Conservation (phyloP, 2,888 invertebrate genomes). For the Miltochrista miniata region DNA sequence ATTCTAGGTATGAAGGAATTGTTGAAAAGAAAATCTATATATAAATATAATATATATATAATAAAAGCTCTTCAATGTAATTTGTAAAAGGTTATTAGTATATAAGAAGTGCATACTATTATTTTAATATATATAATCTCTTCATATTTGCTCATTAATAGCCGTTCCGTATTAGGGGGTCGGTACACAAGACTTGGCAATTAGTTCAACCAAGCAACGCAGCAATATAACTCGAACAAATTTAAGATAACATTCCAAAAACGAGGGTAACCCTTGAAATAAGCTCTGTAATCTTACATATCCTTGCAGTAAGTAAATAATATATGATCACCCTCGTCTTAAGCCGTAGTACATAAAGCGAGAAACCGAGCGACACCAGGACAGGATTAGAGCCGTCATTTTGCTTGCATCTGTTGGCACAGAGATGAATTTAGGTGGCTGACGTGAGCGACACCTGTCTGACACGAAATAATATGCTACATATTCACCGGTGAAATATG, state of each 20-base stretch:
- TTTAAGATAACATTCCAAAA: neutral
- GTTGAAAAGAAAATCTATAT: too few species aligned
- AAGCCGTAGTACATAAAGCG: constrained; percentile 46
- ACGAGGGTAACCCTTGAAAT: constrained; percentile 8
- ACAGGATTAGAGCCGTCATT: constrained; percentile 68
- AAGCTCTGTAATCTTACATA: constrained; percentile 1
- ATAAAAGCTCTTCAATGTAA: too few species aligned
- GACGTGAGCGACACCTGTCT: constrained; percentile 77
- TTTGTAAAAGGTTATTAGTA: too few species aligned
- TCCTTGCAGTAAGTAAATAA: constrained; percentile 11
- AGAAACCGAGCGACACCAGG: constrained; percentile 50
- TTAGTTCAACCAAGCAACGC: too few species aligned
- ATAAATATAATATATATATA: too few species aligned
- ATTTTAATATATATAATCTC: too few species aligned
- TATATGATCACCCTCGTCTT: constrained; percentile 34
- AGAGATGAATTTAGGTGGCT: constrained; percentile 73
- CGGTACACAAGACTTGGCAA: too few species aligned
- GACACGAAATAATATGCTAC: constrained; percentile 73
- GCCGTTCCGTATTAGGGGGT: constrained; percentile 3
- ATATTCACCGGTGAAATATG: constrained; percentile 77
- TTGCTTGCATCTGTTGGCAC: constrained; percentile 67
- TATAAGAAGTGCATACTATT: too few species aligned
- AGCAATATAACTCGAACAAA: too few species aligned
- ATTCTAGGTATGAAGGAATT: too few species aligned
- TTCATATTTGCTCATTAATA: too few species aligned